Evolutionary conservation across 2,113 vertebrate species (phyloP), one percentile per base, ranked within the genome.

Genomic region (Australoheros scitulus): DNA sequence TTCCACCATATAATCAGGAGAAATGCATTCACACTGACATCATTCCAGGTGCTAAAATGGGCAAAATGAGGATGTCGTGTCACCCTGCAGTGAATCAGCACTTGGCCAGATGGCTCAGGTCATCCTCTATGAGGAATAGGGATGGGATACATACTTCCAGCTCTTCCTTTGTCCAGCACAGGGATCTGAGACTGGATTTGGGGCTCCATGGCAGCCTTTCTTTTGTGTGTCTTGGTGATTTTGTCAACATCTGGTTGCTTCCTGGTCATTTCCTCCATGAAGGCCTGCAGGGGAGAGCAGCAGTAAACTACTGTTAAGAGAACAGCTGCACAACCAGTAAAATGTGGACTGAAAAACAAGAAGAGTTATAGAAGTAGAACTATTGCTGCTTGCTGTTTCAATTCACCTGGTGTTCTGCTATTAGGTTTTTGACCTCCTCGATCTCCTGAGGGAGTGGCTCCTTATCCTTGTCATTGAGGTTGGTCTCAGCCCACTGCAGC

Each of bases 191-290:
- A 99, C 38, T 98, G 97, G 82, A 87, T 77, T 2, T 82, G 88
- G 11, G 91, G 84, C 61, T 94, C 94, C 11, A 41, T 85, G 6
- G 88, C 91, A 50, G 95, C 89, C 85, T 98, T 99, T 92, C 98
- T 96, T 93, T 99, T 99, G 91, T 99, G 97, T 57, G 97, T 99
- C 95, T 99, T 99, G 76, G 98, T 99, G 84, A 99, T 97, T 95
- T 97, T 99, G 94, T 99, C 98, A 88, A 99, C 98, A 91, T 99
- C 98, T 84, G 98, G 98, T 86, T 99, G 98, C 90, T 99, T 99
- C 94, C 97, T 97, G 87, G 98, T 99, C 98, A 99, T 99, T 97
- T 99, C 98, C 90, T 99, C 98, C 98, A 99, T 98, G 90, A 99
- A 99, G 1, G 89, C 95, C 98, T 99, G 91, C 79, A 94, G 79